phyloP scores from a whole-genome alignment of 2,888 invertebrate genomes.

The Globia sparganii region DNA sequence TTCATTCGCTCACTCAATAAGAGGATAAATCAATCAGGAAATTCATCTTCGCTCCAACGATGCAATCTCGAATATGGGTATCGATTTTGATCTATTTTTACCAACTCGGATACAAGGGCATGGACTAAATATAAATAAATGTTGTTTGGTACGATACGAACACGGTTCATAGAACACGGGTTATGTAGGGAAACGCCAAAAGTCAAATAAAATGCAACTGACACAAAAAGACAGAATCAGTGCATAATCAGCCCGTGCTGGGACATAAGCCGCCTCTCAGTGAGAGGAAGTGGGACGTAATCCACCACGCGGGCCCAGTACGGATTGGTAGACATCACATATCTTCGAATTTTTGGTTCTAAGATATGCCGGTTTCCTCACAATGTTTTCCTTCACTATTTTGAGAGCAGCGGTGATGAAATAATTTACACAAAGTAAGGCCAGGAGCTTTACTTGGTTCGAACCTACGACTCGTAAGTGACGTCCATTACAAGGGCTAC shows the following conservation, averaged over 20 bases:
- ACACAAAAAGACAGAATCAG: neutral
- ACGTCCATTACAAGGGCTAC: too few relatives aligned
- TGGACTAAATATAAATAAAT: slow-evolving; percentile 7
- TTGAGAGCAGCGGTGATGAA: too few relatives aligned
- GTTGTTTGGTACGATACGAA: neutral
- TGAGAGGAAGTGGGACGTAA: neutral
- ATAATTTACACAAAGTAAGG: too few relatives aligned
- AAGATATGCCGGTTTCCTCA: neutral
- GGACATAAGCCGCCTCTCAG: too few relatives aligned
- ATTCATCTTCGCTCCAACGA: slow-evolving; percentile 43
- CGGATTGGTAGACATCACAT: neutral
- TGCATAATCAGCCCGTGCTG: neutral
- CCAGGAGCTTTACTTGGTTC: too few relatives aligned
- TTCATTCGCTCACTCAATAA: slow-evolving; percentile 29
- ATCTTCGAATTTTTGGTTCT: neutral
- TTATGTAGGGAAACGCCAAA: neutral
- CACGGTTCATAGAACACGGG: neutral
- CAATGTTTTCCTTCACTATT: too few relatives aligned
- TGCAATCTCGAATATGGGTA: slow-evolving; percentile 54
- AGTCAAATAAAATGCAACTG: neutral
- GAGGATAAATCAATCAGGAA: slow-evolving; percentile 54
- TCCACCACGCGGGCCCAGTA: neutral
- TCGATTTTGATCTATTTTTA: slow-evolving; percentile 60
- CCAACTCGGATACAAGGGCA: slow-evolving; percentile 10
- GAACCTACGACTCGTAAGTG: too few relatives aligned